Evolutionary conservation across 2,113 vertebrate genomes (phyloP).

Genomic region (Bos indicus): DNA sequence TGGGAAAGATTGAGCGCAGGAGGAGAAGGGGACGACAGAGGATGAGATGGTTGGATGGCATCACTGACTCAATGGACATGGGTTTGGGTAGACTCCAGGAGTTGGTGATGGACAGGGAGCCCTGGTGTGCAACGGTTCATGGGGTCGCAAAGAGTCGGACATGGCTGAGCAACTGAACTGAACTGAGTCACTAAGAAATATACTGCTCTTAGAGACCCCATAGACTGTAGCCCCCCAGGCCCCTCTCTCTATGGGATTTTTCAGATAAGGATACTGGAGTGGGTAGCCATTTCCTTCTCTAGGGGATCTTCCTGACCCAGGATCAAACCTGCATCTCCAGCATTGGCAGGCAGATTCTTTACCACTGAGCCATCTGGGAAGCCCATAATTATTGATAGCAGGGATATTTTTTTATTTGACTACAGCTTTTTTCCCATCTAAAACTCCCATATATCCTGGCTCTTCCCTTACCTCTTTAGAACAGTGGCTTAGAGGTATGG

Average conservation of each 20-base stretch:
- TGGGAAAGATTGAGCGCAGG: not conserved
- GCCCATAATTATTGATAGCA: not conserved
- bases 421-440: not conserved
- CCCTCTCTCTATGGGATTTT: not conserved
- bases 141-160: fast-evolving
- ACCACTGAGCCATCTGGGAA: not conserved
- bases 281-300: not conserved
- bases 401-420: not conserved
- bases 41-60: not conserved
- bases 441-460: not conserved
- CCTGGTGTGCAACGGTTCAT: not conserved
- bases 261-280: not conserved
- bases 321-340: not conserved
- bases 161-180: fast-evolving
- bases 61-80: not conserved
- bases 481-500: not conserved
- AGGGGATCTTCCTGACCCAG: not conserved
- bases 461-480: not conserved
- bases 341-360: not conserved
- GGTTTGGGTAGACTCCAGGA: not conserved
- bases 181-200: not conserved
- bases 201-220: not conserved
- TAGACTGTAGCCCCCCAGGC: not conserved
- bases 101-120: not conserved
- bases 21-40: not conserved